Evolutionary conservation across 2,888 invertebrate genomes (phyloP).

Genomic region (Synergus itoensis): DNA sequence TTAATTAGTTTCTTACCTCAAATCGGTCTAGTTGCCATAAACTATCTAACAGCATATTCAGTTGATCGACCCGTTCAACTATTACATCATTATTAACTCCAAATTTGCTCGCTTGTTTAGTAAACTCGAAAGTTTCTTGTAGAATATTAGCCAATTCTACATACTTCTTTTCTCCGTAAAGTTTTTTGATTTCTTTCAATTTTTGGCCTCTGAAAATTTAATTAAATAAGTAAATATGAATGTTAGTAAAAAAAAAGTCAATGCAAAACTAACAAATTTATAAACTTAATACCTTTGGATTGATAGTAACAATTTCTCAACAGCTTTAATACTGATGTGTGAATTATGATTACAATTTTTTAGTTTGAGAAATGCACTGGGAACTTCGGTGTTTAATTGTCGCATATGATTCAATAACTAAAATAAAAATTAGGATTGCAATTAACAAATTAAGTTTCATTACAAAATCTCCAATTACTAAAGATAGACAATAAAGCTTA

Average conservation of each 20-base stretch:
- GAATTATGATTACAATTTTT: slow-evolving; percentile 81
- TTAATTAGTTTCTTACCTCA: slow-evolving; percentile 63
- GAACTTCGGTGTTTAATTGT: slow-evolving; percentile 65
- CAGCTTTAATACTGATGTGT: slow-evolving; percentile 77
- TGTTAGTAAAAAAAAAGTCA: slow-evolving; percentile 14
- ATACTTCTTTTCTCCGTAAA: slow-evolving; percentile 84
- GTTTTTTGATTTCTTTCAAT: slow-evolving; percentile 83
- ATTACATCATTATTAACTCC: slow-evolving; percentile 63
- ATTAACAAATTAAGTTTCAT: not conserved
- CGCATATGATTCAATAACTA: slow-evolving; percentile 66
- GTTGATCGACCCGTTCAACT: slow-evolving; percentile 78
- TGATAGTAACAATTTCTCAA: slow-evolving; percentile 78
- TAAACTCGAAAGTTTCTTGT: slow-evolving; percentile 83
- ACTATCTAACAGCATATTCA: slow-evolving; percentile 83
- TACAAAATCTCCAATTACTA: not conserved
- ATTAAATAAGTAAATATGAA: slow-evolving; percentile 50
- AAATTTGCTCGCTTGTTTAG: slow-evolving; percentile 70
- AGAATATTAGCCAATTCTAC: slow-evolving; percentile 84
- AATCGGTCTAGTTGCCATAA: slow-evolving; percentile 82
- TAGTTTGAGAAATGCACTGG: slow-evolving; percentile 75
- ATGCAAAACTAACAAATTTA: slow-evolving; percentile 35
- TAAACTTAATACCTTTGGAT: slow-evolving; percentile 78
- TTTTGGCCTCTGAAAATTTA: slow-evolving; percentile 76
- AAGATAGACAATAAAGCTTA: slow-evolving; percentile 63
- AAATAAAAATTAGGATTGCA: slow-evolving; percentile 38